Evolutionary conservation across 2,888 invertebrate species (phyloP), one percentile per base, ranked within the genome.

Genomic region (Psococerastis gibbosa): DNA sequence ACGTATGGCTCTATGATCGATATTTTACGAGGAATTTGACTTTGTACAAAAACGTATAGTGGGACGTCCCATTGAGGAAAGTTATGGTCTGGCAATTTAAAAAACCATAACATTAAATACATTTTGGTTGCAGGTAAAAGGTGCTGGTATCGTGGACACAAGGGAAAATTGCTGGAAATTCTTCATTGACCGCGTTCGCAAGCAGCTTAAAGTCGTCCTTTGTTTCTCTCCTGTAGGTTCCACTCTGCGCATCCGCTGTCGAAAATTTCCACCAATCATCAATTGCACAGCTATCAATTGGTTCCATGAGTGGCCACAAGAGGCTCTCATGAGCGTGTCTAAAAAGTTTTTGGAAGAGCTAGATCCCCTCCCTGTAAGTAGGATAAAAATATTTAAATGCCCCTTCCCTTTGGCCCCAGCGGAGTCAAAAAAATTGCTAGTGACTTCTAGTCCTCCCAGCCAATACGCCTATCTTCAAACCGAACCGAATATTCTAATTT

Each of bases 251-350:
- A 82, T 94, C 22, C 70, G 94, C 50, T 83, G 91, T 18, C 71
- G 95, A 52, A 94, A 94, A 66, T 95, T 95, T 61, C 95, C 95
- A 1, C 92, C 94, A 6, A 75, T 95, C 48, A 87, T 89, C 50
- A 95, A 91, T 63, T 88, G 89, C 55, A 91, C 94, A 4, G 81
- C 84, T 43, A 91, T 94, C 50, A 91, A 95, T 60, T 95, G 95
- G 94, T 95, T 95, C 64, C 94, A 95, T 58, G 94, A 94, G 61
- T 95, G 95, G 95, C 94, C 95, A 2, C 88, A 92, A 64, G 92
- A 94, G 62, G 95, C 95, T 44, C 68, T 95, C 46, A 80, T 92
- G 47, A 92, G 92, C 5, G 95, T 95, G 8, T 83, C 92, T 16
- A 74, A 81, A 63, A 73, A 81, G 52, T 95, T 94, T 61, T 65